These are phyloP conservation scores for Musca vetustissima DNA, from an alignment of 1,140 invertebrate species.

Conservation along the genomic window DNA sequence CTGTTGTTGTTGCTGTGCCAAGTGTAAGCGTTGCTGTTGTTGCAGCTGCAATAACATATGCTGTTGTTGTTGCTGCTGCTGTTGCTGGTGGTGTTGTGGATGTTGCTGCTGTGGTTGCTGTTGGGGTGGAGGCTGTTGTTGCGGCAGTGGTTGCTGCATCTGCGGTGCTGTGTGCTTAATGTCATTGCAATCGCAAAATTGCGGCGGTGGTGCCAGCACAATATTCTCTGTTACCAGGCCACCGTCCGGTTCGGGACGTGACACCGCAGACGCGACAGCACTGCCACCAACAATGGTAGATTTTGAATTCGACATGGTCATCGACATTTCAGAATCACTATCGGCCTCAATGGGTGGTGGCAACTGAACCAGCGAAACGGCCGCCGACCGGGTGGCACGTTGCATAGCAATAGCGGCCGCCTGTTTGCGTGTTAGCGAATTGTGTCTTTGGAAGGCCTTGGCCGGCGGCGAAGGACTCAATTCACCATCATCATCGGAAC, in stretches of 20 bases:
- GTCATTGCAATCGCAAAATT: slow-evolving; percentile 62
- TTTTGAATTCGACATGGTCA: slow-evolving; percentile 15
- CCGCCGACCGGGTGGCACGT: slow-evolving; percentile 57
- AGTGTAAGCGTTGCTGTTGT: slow-evolving; percentile 14
- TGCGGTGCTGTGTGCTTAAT: slow-evolving; percentile 50
- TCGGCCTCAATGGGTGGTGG: slow-evolving; percentile 80
- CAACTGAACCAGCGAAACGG: slow-evolving; percentile 74
- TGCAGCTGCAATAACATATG: slow-evolving; percentile 16
- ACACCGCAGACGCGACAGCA: slow-evolving; percentile 28
- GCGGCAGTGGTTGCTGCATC: slow-evolving; percentile 30
- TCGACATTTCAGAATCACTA: slow-evolving; percentile 61
- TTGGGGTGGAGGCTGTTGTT: slow-evolving; percentile 25
- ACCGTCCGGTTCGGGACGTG: not conserved
- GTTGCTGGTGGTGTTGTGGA: not conserved
- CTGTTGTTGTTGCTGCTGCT: slow-evolving; percentile 11
- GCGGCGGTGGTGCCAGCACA: slow-evolving; percentile 77
- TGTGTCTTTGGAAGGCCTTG: slow-evolving; percentile 61
- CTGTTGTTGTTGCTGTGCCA: slow-evolving; percentile 6
- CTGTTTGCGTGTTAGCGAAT: slow-evolving; percentile 62
- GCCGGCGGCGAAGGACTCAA: slow-evolving; percentile 54
- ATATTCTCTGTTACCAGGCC: slow-evolving; percentile 60
- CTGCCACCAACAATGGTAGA: slow-evolving; percentile 39
- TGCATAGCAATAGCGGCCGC: slow-evolving; percentile 59
- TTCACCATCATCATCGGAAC: slow-evolving; percentile 53
- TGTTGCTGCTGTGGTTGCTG: not conserved